Evolutionary conservation across 2,888 invertebrate species (phyloP), one percentile per base, ranked within the genome.

Genomic region (Parasteatoda lunata): DNA sequence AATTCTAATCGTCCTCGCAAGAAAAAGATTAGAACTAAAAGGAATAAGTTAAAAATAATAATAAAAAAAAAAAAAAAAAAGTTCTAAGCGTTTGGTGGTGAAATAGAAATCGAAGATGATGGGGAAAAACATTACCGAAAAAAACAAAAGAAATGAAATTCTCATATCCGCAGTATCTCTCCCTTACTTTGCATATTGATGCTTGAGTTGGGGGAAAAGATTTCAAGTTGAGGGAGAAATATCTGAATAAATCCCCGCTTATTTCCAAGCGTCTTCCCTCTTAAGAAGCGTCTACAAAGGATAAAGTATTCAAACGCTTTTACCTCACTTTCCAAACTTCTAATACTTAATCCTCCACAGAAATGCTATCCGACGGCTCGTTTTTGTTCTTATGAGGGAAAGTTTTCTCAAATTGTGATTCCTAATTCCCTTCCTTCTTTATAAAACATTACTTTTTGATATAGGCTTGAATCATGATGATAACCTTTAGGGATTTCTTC

Each of bases 171-270:
- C 70, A 71, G 54, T 70, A 45, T 77, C 45, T 84, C 59, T 66
- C 49, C 76, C 73, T 77, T 85, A 69, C 85, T 85, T 85, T 85
- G 85, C 85, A 85, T 85, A 85, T 79, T 85, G 85, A 85, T 79
- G 80, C 80, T 51, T n/a, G 9, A 11, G 52, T 75, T 54, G 51
- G 72, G 69, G 78, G 73, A 70, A 51, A 69, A 75, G 48, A 51
- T 76, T 80, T 80, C 80, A 48, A 69, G 51, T 69, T 77, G 30
- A 68, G 59, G 59, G 59, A 30, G 73, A 72, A 76, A 85, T 80
- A 80, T 85, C 80, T 71, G 80, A 66, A 76, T 76, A 85, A 85
- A 85, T 80, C 85, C 85, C 77, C 75, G 69, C 75, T 77, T 84
- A 72, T 84, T 78, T 84, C 71, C 45, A 68, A 49, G 70, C 65